Conservation (phyloP, 2,113 vertebrate genomes). For the Vanacampus margaritifer region DNA sequence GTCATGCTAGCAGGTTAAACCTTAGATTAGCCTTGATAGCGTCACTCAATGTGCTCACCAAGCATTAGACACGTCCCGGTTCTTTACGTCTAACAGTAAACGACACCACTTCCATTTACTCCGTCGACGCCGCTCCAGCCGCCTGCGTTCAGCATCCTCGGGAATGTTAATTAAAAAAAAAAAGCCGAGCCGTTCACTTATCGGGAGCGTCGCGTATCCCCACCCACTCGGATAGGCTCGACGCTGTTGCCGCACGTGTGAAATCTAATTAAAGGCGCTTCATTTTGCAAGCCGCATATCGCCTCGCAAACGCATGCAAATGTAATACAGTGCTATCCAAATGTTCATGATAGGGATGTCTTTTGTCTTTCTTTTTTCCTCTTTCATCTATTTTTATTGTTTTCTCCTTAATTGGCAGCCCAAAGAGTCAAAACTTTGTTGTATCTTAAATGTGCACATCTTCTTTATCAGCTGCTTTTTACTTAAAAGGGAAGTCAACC, state of each 20-base stretch:
- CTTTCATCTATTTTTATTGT: background rate
- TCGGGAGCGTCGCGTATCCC: slow-evolving; percentile 42
- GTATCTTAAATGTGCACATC: too few species aligned
- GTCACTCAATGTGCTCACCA: background rate
- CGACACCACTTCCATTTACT: background rate
- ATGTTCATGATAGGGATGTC: slow-evolving; percentile 7
- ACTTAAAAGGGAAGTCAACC: too few species aligned
- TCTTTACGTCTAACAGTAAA: background rate
- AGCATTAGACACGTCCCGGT: background rate
- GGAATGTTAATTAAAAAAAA: slow-evolving; percentile 61
- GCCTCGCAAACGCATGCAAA: slow-evolving; percentile 1
- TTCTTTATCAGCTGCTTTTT: too few species aligned
- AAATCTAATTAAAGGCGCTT: slow-evolving; percentile 59
- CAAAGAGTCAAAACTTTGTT: too few species aligned
- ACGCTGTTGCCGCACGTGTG: slow-evolving; percentile 21
- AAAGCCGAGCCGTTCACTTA: slow-evolving; percentile 47
- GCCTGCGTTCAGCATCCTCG: slow-evolving; percentile 18
- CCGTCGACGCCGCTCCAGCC: background rate
- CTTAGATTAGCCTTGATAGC: background rate
- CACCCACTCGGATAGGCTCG: slow-evolving; percentile 54
- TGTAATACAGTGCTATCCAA: background rate
- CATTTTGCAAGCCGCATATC: background rate
- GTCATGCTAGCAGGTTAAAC: background rate
- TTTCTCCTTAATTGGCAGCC: background rate
- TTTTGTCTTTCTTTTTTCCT: background rate